These are phyloP conservation scores for Hypomesus transpacificus DNA, from an alignment of 2,113 vertebrate species.

Conservation along the genomic window DNA sequence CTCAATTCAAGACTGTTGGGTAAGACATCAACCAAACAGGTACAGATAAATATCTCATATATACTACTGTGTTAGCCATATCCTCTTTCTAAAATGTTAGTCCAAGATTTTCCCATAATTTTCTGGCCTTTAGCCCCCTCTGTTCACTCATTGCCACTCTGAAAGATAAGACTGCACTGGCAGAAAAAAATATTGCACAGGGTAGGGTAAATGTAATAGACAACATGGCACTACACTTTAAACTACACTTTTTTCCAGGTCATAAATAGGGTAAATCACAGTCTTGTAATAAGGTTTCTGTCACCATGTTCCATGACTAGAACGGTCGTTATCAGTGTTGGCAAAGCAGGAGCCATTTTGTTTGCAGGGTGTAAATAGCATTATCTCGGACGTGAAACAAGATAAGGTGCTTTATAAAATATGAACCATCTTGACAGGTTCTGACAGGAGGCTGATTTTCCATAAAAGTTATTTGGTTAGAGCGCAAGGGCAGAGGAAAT, in stretches of 20 bases:
- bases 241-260: conserved; percentile 53
- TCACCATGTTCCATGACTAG: conserved; percentile 51
- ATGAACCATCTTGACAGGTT: conserved; percentile 49
- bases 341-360: conserved; percentile 59
- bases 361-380: conserved; percentile 62
- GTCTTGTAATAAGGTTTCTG: conserved; percentile 64
- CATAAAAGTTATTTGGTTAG: conserved; percentile 36
- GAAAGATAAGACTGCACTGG: no score
- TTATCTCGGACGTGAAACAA: conserved; percentile 55
- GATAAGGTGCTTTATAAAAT: conserved; percentile 64
- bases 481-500: conserved; percentile 38
- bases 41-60: conserved; percentile 8
- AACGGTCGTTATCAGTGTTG: conserved; percentile 55
- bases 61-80: no score
- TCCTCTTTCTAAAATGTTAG: no score
- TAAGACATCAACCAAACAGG: conserved; percentile 26
- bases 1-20: no score
- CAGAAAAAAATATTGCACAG: no score
- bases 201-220: conserved; percentile 1
- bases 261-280: conserved; percentile 63
- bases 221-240: background rate
- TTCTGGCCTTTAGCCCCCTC: no score
- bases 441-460: conserved; percentile 53
- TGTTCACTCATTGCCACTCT: no score
- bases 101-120: no score